These are phyloP conservation scores for Chunga burmeisteri DNA, from an alignment of 2,113 vertebrate species.

Conservation along the genomic window DNA sequence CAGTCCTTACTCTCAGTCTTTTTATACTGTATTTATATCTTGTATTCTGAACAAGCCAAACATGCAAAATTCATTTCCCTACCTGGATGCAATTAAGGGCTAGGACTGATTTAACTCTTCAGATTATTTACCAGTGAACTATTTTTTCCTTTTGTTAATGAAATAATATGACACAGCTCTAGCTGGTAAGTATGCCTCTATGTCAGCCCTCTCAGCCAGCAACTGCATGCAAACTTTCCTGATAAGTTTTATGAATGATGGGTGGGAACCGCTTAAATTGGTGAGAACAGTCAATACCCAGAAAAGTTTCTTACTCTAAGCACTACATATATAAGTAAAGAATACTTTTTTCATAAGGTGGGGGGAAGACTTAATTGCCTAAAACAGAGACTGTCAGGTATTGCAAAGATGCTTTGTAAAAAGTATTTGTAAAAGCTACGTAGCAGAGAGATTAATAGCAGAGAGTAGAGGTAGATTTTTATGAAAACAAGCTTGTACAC, in stretches of 20 bases:
- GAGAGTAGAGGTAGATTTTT: neutral
- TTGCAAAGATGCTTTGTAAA: neutral
- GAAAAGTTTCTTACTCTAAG: neutral
- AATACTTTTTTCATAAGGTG: neutral
- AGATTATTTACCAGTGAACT: neutral
- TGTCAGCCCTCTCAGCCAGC: neutral
- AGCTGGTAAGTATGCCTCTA: neutral
- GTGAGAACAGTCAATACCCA: neutral
- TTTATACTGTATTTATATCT: neutral
- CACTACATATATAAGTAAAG: neutral
- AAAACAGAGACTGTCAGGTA: neutral
- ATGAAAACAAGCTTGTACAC: neutral
- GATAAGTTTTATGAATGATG: neutral
- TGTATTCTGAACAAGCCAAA: neutral
- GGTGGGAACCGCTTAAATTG: neutral
- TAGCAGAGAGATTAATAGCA: neutral
- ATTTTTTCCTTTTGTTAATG: neutral
- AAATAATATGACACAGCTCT: neutral
- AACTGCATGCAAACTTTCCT: neutral
- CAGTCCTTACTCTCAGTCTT: neutral
- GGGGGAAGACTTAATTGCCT: neutral
- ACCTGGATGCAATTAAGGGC: neutral
- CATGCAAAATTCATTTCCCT: conserved; percentile 8
- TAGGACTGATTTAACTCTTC: conserved; percentile 5
- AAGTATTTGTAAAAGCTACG: neutral